A percentile compares a stretch with the other conserved stretches of the same genome.
Conservation (phyloP, 2,113 vertebrate genomes). For the Corythoichthys intestinalis region DNA sequence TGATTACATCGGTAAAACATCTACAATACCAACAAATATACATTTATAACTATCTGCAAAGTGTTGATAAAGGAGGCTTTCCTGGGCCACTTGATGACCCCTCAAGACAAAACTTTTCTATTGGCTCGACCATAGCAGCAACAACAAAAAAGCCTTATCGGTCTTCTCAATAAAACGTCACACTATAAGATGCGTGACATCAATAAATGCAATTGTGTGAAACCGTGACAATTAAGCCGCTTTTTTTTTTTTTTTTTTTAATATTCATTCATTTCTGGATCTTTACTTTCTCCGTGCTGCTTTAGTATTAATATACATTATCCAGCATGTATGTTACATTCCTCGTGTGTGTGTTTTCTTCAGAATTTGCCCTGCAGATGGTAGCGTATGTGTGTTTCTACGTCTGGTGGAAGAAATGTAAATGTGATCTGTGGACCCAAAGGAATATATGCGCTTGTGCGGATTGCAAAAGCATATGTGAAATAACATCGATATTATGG, state of each 20-base stretch:
- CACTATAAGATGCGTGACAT: constrained; percentile 28
- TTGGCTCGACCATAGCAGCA: constrained; percentile 59
- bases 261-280: constrained; percentile 9
- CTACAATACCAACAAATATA: background rate
- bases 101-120: constrained; percentile 59
- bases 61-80: constrained; percentile 14
- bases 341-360: background rate
- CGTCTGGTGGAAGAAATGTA: constrained; percentile 36
- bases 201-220: constrained; percentile 21
- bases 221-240: constrained; percentile 11
- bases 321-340: constrained; percentile 7
- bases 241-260: background rate
- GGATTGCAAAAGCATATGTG: constrained; percentile 48
- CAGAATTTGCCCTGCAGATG: constrained; percentile 3
- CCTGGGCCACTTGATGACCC: constrained; percentile 60
- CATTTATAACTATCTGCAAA: constrained; percentile 24
- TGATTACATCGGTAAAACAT: too few species aligned
- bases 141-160: constrained; percentile 58
- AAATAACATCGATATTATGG: constrained; percentile 56
- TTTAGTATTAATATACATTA: background rate
- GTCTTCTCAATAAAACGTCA: constrained; percentile 60
- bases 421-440: constrained; percentile 53
- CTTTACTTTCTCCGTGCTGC: background rate
- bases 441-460: constrained; percentile 22
- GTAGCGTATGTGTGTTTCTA: constrained; percentile 17